These are phyloP conservation scores for Thelaira solivaga DNA, from an alignment of 2,888 invertebrate genomes.

Conservation along the genomic window DNA sequence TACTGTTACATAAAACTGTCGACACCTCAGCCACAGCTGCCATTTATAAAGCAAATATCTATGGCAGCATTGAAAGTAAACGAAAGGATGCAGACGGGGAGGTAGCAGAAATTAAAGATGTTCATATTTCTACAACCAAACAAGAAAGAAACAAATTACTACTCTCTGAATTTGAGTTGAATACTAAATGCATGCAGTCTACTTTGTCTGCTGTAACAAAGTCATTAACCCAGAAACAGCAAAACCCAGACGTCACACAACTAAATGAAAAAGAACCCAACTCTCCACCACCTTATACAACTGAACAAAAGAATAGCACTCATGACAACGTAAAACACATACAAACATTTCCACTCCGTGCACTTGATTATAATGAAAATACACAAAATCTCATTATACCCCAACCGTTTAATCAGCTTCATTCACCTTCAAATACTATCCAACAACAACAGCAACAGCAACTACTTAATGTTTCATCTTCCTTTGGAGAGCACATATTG, in stretches of 20 bases:
- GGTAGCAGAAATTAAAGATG: constrained; percentile 5
- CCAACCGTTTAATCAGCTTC: constrained; percentile 55
- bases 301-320: constrained; percentile 30
- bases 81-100: not conserved
- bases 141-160: constrained; percentile 16
- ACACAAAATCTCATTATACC: not conserved
- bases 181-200: constrained; percentile 52
- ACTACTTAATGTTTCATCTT: constrained; percentile 33
- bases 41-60: constrained; percentile 17
- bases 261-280: constrained; percentile 3
- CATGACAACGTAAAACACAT: constrained; percentile 37
- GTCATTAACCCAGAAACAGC: constrained; percentile 71
- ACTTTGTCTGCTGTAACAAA: constrained; percentile 63
- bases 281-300: constrained; percentile 40
- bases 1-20: constrained; percentile 40
- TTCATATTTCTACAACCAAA: not conserved
- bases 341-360: constrained; percentile 24
- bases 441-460: constrained; percentile 39
- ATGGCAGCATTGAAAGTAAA: constrained; percentile 5
- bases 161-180: constrained; percentile 11
- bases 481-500: constrained; percentile 70
- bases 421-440: not conserved
- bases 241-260: constrained; percentile 59
- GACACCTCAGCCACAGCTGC: constrained; percentile 12
- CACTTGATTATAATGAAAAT: not conserved